Evolutionary conservation across 2,113 vertebrate genomes (phyloP).

Genomic region (Scopus umbretta): DNA sequence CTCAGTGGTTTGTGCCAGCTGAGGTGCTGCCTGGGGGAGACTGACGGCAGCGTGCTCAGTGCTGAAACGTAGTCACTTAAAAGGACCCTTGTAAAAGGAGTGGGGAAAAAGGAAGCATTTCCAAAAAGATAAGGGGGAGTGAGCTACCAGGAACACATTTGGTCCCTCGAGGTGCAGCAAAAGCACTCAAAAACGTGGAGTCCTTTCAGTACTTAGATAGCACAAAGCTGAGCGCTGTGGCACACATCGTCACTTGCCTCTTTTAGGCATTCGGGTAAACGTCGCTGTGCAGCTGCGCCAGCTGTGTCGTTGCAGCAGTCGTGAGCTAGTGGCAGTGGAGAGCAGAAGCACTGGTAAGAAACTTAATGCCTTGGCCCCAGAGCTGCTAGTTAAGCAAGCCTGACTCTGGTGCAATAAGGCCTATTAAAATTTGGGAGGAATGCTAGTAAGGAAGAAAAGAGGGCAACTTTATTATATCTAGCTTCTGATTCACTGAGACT

Average conservation of each 20-base stretch:
- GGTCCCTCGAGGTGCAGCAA: background rate
- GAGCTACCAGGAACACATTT: background rate
- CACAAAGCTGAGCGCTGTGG: background rate
- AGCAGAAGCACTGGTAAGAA: fast-evolving
- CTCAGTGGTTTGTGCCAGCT: background rate
- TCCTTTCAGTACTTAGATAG: background rate
- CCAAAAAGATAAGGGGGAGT: background rate
- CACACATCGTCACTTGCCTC: fast-evolving
- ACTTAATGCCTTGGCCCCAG: background rate
- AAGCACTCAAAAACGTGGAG: background rate
- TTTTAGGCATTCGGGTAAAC: background rate
- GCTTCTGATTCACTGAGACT: background rate
- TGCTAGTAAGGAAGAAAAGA: background rate
- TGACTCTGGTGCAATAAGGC: background rate
- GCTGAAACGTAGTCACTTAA: background rate
- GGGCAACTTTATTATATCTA: background rate
- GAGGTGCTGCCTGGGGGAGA: background rate
- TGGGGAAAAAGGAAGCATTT: background rate
- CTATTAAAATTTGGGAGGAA: background rate
- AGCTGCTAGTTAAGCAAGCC: background rate
- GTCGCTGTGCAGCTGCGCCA: background rate
- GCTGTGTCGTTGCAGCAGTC: background rate
- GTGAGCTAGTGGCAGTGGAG: background rate
- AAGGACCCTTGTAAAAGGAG: background rate
- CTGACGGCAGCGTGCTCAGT: too few relatives aligned